Percentiles rank a stretch among this genome's conserved stretches.
These are phyloP conservation scores for Pentalonia nigronervosa DNA, from an alignment of 1,140 invertebrate genomes.

Conservation along the genomic window DNA sequence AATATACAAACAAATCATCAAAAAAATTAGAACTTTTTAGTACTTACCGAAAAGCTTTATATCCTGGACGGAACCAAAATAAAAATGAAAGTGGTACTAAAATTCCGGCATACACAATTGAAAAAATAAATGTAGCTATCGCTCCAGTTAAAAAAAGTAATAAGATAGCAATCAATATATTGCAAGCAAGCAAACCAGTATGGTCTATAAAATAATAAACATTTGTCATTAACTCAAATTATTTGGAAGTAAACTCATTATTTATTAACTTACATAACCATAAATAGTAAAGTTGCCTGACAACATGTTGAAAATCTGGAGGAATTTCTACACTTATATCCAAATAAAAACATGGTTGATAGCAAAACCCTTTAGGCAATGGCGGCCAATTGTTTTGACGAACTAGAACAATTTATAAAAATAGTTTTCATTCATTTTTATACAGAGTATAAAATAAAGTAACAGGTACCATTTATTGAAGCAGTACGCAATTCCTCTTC, in stretches of 20 bases:
- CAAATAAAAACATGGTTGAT: slow-evolving; percentile 99
- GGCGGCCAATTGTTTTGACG: slow-evolving; percentile 98
- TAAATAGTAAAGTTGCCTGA: slow-evolving; percentile 92
- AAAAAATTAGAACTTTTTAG: background rate
- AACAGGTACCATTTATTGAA: slow-evolving; percentile 70
- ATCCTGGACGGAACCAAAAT: slow-evolving; percentile 92
- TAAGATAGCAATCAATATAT: slow-evolving; percentile 83
- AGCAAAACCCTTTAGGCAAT: slow-evolving; percentile 86
- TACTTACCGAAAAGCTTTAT: slow-evolving; percentile 84
- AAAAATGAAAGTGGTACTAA: slow-evolving; percentile 97
- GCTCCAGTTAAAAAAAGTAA: slow-evolving; percentile 71
- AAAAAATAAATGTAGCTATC: slow-evolving; percentile 84
- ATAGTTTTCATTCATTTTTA: background rate
- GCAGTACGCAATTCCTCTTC: slow-evolving; percentile 86
- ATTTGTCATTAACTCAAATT: slow-evolving; percentile 53
- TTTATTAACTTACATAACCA: slow-evolving; percentile 89
- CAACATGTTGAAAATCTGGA: slow-evolving; percentile 94
- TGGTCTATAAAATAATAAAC: slow-evolving; percentile 77
- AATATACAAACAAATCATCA: background rate
- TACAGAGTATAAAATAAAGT: background rate
- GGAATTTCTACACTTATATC: slow-evolving; percentile 99
- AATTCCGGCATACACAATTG: slow-evolving; percentile 87
- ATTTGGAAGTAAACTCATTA: background rate
- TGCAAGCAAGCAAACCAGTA: slow-evolving; percentile 81
- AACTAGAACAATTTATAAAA: slow-evolving; percentile 66